These are phyloP conservation scores for Iguana delicatissima DNA, from an alignment of 2,797 vertebrate species.

Conservation along the genomic window DNA sequence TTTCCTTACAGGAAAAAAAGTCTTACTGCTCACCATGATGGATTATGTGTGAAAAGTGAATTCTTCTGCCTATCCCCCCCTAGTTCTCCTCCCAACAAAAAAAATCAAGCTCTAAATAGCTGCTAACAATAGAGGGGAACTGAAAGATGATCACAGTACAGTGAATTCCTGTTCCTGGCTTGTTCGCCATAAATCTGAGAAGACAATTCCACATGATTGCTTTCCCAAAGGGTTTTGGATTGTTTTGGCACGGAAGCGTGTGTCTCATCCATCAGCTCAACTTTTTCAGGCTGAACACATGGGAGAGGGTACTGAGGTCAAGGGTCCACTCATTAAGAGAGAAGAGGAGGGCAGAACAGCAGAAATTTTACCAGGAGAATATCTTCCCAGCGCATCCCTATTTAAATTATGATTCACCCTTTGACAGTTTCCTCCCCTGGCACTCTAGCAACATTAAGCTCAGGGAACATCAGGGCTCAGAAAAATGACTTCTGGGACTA, in stretches of 20 bases:
- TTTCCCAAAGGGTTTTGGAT: slow-evolving; percentile 6
- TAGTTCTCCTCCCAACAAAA: background rate
- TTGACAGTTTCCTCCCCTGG: background rate
- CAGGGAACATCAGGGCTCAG: too few relatives aligned
- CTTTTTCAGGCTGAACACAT: background rate
- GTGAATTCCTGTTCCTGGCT: slow-evolving; percentile 16
- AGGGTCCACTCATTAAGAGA: background rate
- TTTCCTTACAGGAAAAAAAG: background rate
- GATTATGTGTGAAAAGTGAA: accelerated
- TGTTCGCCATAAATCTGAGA: slow-evolving; percentile 16
- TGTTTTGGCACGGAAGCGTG: slow-evolving; percentile 32
- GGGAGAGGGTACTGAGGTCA: background rate
- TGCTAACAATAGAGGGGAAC: accelerated
- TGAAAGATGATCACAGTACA: slow-evolving; percentile 6
- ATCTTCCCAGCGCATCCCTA: background rate
- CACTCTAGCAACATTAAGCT: background rate
- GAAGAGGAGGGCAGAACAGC: background rate
- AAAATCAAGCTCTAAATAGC: background rate
- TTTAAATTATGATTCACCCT: background rate
- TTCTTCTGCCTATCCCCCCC: background rate
- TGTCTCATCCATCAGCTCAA: slow-evolving; percentile 5
- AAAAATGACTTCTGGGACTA: too few relatives aligned
- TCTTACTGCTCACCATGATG: accelerated
- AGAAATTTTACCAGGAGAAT: background rate
- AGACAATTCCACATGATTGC: slow-evolving; percentile 25